These are phyloP conservation scores for Anabacerthia variegaticeps DNA, from an alignment of 2,797 vertebrate genomes.

Conservation along the genomic window DNA sequence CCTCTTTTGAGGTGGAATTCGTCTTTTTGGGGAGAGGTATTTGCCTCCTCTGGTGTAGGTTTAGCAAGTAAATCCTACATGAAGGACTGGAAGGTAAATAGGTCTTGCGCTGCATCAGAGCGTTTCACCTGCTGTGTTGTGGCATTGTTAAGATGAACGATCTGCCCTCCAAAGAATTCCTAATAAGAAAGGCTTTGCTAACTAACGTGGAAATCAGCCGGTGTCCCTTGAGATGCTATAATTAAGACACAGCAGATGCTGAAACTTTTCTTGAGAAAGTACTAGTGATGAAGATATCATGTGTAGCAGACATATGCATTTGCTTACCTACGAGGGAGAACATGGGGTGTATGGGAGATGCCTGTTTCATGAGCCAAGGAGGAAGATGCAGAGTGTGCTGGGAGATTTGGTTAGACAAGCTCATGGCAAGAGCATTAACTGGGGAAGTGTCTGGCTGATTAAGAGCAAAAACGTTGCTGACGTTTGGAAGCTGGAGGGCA, in stretches of 20 bases:
- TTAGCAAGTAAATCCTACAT: background rate
- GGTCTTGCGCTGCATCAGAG: background rate
- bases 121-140: slow-evolving; percentile 20
- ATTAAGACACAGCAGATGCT: slow-evolving; percentile 57
- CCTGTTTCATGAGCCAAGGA: background rate
- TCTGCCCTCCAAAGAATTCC: slow-evolving; percentile 16
- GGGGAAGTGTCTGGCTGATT: background rate
- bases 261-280: slow-evolving; percentile 22
- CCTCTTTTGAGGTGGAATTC: background rate
- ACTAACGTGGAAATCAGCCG: slow-evolving; percentile 15
- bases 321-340: background rate
- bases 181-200: slow-evolving; percentile 38
- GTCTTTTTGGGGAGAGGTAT: background rate
- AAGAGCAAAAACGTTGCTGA: background rate
- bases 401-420: background rate
- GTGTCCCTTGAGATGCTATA: slow-evolving; percentile 28
- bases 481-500: background rate
- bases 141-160: background rate
- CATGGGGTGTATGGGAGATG: background rate
- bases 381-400: background rate
- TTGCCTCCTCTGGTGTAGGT: background rate
- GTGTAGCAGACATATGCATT: background rate
- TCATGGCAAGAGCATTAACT: background rate
- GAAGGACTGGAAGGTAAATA: background rate
- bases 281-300: slow-evolving; percentile 9